A percentile compares a stretch with the other conserved stretches of the same genome.
phyloP scores from a whole-genome alignment of 1,140 invertebrate genomes.

The Psilanteris sp. region DNA sequence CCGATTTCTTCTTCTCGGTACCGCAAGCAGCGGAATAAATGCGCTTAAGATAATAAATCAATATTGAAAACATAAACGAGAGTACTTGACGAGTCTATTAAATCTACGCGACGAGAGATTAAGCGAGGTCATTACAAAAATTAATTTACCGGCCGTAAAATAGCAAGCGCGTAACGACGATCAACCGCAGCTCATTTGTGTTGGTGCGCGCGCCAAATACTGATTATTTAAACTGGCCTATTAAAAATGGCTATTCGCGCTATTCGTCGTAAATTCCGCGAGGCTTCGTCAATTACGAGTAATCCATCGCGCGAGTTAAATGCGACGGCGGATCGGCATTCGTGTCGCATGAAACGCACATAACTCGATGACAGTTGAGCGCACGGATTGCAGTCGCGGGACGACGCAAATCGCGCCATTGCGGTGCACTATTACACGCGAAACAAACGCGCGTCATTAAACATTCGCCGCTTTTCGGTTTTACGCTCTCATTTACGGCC shows the following conservation, averaged over 20 bases:
- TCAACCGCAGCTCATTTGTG: slow-evolving; percentile 30
- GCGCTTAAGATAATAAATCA: too few relatives aligned
- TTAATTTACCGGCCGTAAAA: slow-evolving; percentile 33
- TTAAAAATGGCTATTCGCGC: slow-evolving; percentile 36
- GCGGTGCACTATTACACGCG: slow-evolving; percentile 45
- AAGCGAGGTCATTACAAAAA: slow-evolving; percentile 34
- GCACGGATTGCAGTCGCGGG: slow-evolving; percentile 28
- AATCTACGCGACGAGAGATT: slow-evolving; percentile 13
- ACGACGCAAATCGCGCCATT: slow-evolving; percentile 34
- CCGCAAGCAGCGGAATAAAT: too few relatives aligned
- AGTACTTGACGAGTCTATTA: slow-evolving; percentile 28
- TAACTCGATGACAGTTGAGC: slow-evolving; percentile 26
- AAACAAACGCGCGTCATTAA: slow-evolving; percentile 67
- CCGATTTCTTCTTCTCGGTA: too few relatives aligned
- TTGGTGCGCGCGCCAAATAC: not conserved
- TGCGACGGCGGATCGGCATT: slow-evolving; percentile 40
- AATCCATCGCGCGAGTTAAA: slow-evolving; percentile 55
- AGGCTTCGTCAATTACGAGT: slow-evolving; percentile 41
- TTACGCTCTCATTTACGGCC: slow-evolving; percentile 66
- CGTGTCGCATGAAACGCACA: slow-evolving; percentile 35
- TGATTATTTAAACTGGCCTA: slow-evolving; percentile 48
- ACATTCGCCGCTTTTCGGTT: slow-evolving; percentile 64
- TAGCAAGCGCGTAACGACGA: slow-evolving; percentile 34
- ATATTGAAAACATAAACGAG: not conserved
- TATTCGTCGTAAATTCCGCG: slow-evolving; percentile 42